Evolutionary conservation across 2,113 vertebrate species (phyloP).

Genomic region (Laticauda colubrina): DNA sequence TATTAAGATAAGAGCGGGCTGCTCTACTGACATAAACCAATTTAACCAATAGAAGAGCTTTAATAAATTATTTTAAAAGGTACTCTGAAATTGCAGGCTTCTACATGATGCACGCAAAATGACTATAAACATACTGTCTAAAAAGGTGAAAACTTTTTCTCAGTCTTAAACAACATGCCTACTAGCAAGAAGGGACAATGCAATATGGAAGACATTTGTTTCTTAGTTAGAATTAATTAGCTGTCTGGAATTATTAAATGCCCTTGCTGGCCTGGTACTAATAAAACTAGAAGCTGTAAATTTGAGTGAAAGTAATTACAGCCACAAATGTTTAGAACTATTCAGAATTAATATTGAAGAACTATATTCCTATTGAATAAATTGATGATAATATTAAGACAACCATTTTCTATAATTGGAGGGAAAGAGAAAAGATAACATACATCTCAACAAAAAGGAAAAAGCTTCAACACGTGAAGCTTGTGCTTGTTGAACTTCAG

Average conservation of each 20-base stretch:
- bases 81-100: constrained; percentile 1
- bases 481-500: not conserved
- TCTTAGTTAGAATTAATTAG: constrained; percentile 56
- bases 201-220: constrained; percentile 29
- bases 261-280: constrained; percentile 20
- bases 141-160: constrained; percentile 25
- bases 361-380: not conserved
- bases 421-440: not conserved
- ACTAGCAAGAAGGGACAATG: constrained; percentile 26
- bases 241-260: constrained; percentile 51
- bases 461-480: not conserved
- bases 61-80: not conserved
- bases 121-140: constrained; percentile 13
- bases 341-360: constrained; percentile 23
- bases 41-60: not conserved
- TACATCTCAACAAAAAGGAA: not conserved
- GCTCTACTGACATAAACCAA: not conserved
- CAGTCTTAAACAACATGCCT: constrained; percentile 41
- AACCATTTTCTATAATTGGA: constrained; percentile 25
- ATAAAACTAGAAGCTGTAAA: constrained; percentile 22
- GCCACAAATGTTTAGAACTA: not conserved
- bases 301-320: constrained; percentile 24
- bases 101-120: constrained; percentile 38
- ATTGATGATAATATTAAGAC: constrained; percentile 33
- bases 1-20: not conserved